Evolutionary conservation across 37 sponge, comb jelly and placozoan species (phyloP).

Genomic region (Crambe crambe): DNA sequence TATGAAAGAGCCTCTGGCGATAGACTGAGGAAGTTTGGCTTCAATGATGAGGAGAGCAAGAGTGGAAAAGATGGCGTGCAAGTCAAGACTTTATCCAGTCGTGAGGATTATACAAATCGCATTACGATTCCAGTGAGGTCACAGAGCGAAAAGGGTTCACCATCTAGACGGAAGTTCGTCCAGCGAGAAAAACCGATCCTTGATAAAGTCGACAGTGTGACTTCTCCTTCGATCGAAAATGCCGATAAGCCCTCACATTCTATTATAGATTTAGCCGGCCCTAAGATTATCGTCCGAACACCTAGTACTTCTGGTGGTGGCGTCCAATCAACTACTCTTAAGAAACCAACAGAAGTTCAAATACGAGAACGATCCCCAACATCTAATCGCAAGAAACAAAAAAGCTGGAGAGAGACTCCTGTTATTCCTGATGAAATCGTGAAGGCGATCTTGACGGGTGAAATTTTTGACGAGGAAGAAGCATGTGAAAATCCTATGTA

Average conservation of each 20-base stretch:
- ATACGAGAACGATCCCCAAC: slow-evolving; percentile 7
- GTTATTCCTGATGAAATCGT: slow-evolving; percentile 31
- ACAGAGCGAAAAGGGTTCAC: neutral
- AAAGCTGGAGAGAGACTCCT: slow-evolving; percentile 33
- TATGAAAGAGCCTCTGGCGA: neutral
- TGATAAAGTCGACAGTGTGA: neutral
- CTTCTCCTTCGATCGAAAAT: neutral
- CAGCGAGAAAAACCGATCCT: neutral
- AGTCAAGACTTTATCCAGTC: too few species aligned
- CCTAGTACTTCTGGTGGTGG: neutral
- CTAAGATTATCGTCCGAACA: neutral
- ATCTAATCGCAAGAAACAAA: neutral
- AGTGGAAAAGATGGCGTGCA: too few species aligned
- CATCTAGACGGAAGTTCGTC: neutral
- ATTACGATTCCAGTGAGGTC: neutral
- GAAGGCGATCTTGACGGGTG: slow-evolving; percentile 18
- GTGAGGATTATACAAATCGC: too few species aligned
- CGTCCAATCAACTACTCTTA: too few species aligned
- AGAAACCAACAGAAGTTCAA: too few species aligned
- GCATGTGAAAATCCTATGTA: neutral
- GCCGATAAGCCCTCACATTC: neutral
- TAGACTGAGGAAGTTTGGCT: neutral
- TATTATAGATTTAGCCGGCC: neutral
- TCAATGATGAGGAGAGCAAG: too few species aligned
- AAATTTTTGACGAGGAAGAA: slow-evolving; percentile 20